Evolutionary conservation across 2,888 invertebrate genomes (phyloP).

Genomic region (Brachypalpus laphriformis): DNA sequence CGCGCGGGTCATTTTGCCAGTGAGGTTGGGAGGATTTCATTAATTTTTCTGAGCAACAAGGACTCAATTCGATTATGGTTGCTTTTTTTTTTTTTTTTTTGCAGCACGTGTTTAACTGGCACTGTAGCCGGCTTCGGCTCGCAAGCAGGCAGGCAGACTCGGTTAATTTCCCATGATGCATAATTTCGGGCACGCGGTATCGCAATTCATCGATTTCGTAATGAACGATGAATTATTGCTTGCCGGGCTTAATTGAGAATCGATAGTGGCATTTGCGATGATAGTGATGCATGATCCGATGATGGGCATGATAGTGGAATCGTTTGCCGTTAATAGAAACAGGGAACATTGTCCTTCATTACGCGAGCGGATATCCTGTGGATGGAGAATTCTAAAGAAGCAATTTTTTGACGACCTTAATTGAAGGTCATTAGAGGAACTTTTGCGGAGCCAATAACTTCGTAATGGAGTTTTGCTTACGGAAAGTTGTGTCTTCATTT

Average conservation of each 20-base stretch:
- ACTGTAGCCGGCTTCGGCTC: neutral
- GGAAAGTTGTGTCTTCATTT: neutral
- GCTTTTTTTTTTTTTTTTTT: neutral
- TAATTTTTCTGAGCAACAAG: constrained; percentile 39
- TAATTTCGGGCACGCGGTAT: constrained; percentile 52
- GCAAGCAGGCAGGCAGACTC: neutral
- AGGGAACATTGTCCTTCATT: neutral
- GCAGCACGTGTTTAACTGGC: constrained; percentile 27
- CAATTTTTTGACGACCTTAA: neutral
- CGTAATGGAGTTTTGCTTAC: neutral
- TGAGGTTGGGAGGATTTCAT: neutral
- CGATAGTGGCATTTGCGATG: constrained; percentile 42
- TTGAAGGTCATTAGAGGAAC: constrained; percentile 3
- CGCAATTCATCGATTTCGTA: constrained; percentile 57
- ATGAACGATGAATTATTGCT: constrained; percentile 58
- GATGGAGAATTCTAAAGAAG: neutral
- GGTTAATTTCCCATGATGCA: constrained; percentile 32
- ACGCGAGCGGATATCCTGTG: neutral
- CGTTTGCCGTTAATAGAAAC: neutral
- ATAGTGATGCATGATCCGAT: constrained; percentile 27
- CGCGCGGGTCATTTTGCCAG: constrained; percentile 18
- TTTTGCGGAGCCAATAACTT: neutral
- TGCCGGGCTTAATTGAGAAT: constrained; percentile 51
- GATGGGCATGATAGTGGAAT: neutral
- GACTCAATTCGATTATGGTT: constrained; percentile 16